Conservation (phyloP, 2,888 invertebrate genomes). For the Clivina fossor region DNA sequence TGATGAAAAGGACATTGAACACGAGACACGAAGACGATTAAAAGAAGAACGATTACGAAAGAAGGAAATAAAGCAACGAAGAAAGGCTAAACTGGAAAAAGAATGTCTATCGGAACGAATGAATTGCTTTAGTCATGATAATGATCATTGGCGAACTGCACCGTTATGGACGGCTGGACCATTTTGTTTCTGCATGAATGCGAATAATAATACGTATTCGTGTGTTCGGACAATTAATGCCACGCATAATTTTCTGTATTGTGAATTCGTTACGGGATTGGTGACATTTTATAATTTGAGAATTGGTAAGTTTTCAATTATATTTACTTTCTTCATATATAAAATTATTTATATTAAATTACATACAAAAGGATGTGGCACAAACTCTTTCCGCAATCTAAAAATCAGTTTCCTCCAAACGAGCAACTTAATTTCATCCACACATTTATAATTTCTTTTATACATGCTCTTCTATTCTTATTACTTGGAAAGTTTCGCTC, state of each 20-base stretch:
- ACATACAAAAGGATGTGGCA: too few species aligned
- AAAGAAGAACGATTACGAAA: constrained; percentile 78
- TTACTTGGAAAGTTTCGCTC: too few species aligned
- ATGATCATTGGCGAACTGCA: constrained; percentile 94
- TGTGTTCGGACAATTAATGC: constrained; percentile 93
- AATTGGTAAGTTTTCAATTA: constrained; percentile 62
- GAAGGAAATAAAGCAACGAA: constrained; percentile 75
- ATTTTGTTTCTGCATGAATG: constrained; percentile 98
- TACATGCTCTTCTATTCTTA: too few species aligned
- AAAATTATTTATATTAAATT: too few species aligned
- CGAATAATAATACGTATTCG: constrained; percentile 97
- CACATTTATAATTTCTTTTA: too few species aligned
- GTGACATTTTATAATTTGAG: constrained; percentile 91
- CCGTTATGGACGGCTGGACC: constrained; percentile 96
- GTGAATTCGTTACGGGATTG: constrained; percentile 96
- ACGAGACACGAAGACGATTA: constrained; percentile 70
- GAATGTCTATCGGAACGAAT: constrained; percentile 87
- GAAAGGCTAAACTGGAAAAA: constrained; percentile 79
- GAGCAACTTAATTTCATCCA: too few species aligned
- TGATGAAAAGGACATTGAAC: constrained; percentile 69
- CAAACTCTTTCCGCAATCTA: too few species aligned
- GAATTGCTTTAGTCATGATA: constrained; percentile 96
- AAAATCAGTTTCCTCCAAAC: too few species aligned
- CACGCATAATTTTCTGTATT: constrained; percentile 94
- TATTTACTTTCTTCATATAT: too few species aligned